Conservation (phyloP, 2,113 vertebrate species). For the Mormyrus iriodes region DNA sequence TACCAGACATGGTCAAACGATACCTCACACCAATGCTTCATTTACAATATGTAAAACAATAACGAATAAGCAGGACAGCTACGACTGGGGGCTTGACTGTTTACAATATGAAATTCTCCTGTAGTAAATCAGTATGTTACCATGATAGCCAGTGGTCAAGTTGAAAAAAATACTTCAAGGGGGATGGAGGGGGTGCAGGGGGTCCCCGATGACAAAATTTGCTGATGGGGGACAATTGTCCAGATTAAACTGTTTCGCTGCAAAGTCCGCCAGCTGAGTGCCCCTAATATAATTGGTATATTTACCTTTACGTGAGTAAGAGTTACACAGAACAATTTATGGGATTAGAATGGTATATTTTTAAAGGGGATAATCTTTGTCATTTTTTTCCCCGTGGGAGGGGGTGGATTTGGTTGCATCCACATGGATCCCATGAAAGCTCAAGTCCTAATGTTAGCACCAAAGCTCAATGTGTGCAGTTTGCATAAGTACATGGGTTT, state of each 20-base stretch:
- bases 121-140: neutral
- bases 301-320: neutral
- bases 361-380: neutral
- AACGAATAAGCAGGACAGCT: neutral
- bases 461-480: neutral
- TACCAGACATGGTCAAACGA: neutral
- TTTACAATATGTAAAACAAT: neutral
- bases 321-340: neutral
- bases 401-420: no score
- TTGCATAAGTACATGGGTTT: neutral
- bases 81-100: neutral
- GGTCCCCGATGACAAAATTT: neutral
- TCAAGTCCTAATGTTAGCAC: neutral
- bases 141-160: neutral
- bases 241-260: neutral
- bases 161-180: neutral
- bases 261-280: neutral
- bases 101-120: neutral
- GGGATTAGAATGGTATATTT: neutral
- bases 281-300: neutral
- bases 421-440: neutral
- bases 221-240: neutral
- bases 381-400: neutral
- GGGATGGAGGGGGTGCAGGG: neutral
- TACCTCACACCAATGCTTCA: neutral